Conservation (phyloP, 2,888 invertebrate species). For the Neoscelio sp. region DNA sequence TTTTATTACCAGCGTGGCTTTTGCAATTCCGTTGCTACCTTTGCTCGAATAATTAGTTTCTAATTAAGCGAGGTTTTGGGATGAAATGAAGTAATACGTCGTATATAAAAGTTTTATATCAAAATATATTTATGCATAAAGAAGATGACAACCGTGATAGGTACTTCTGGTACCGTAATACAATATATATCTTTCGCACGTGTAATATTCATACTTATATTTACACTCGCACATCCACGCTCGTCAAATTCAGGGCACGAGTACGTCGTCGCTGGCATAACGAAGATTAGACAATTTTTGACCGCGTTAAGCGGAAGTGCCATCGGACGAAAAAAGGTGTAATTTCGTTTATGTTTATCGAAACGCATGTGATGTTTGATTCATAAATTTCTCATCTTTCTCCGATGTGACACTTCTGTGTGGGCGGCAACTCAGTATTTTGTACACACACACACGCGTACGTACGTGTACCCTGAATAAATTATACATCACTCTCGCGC, state of each 20-base stretch:
- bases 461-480: slow-evolving; percentile 48
- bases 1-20: slow-evolving; percentile 47
- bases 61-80: neutral
- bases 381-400: slow-evolving; percentile 45
- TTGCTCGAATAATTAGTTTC: too few relatives aligned
- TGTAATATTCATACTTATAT: slow-evolving; percentile 59
- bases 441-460: slow-evolving; percentile 31
- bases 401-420: slow-evolving; percentile 19
- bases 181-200: slow-evolving; percentile 75
- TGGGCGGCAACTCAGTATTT: slow-evolving; percentile 23
- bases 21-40: slow-evolving; percentile 56
- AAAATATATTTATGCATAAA: slow-evolving; percentile 83
- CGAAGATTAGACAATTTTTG: slow-evolving; percentile 23
- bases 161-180: slow-evolving; percentile 73
- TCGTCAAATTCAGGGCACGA: slow-evolving; percentile 46
- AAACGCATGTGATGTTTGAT: slow-evolving; percentile 46
- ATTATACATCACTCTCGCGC: slow-evolving; percentile 68
- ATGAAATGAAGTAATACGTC: slow-evolving; percentile 27
- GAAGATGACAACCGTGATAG: slow-evolving; percentile 80
- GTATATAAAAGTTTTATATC: slow-evolving; percentile 79
- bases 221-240: slow-evolving; percentile 53
- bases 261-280: slow-evolving; percentile 21
- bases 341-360: slow-evolving; percentile 14
- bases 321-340: neutral
- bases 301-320: slow-evolving; percentile 39